Percentiles rank a stretch among this genome's conserved stretches.
These are phyloP conservation scores for Leptinotarsa lineolata DNA, from an alignment of 1,140 invertebrate genomes.

Conservation along the genomic window DNA sequence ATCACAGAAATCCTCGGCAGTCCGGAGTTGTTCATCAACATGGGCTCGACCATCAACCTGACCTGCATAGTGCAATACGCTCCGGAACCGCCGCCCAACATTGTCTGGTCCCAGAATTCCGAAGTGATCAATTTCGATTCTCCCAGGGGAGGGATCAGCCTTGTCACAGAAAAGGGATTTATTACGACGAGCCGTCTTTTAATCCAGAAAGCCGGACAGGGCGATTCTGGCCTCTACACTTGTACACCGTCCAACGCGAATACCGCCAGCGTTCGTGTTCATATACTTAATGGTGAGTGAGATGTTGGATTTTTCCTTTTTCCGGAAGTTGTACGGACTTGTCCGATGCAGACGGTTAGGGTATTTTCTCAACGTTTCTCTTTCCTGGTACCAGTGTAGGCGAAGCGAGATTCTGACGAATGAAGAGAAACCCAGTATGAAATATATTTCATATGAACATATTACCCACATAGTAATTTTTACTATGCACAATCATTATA, in stretches of 20 bases:
- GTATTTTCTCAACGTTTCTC: too few species aligned
- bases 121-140: constrained; percentile 81
- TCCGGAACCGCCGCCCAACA: constrained; percentile 77
- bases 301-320: too few species aligned
- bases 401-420: too few species aligned
- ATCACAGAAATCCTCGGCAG: constrained; percentile 82
- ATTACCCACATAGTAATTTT: too few species aligned
- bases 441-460: too few species aligned
- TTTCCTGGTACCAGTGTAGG: too few species aligned
- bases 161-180: constrained; percentile 78
- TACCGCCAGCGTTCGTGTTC: constrained; percentile 73
- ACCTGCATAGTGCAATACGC: constrained; percentile 82
- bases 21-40: constrained; percentile 81
- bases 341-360: too few species aligned
- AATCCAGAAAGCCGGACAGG: constrained; percentile 75
- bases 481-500: too few species aligned
- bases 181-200: constrained; percentile 78
- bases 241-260: constrained; percentile 82
- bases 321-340: too few species aligned
- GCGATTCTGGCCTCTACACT: constrained; percentile 75
- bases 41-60: constrained; percentile 85
- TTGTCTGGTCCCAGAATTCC: constrained; percentile 81
- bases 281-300: constrained; percentile 81
- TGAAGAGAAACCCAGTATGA: too few species aligned
- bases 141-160: constrained; percentile 70